Conservation (phyloP, 2,888 invertebrate species). For the Lutraria lutraria region DNA sequence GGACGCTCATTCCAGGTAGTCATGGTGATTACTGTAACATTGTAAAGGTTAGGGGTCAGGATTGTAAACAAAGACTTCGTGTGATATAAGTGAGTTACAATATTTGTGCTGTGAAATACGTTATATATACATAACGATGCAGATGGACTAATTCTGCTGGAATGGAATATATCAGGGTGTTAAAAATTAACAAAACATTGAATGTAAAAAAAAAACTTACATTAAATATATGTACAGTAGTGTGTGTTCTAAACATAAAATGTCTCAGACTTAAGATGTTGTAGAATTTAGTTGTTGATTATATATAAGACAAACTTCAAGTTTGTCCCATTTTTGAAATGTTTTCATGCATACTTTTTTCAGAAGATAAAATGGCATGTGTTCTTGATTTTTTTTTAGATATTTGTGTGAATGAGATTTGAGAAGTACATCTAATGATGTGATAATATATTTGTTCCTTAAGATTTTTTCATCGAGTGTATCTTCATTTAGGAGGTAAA, state of each 20-base stretch:
- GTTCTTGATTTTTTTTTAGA: slow-evolving; percentile 18
- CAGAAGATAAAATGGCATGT: background rate
- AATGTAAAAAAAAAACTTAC: slow-evolving; percentile 7
- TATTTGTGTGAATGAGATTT: slow-evolving; percentile 8
- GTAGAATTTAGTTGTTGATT: slow-evolving; percentile 1
- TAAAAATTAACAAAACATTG: background rate
- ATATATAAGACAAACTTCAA: background rate
- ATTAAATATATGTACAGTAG: slow-evolving; percentile 7
- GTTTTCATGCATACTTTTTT: background rate
- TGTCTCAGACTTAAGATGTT: background rate
- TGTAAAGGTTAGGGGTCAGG: background rate
- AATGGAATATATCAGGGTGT: slow-evolving; percentile 22
- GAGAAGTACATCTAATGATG: background rate
- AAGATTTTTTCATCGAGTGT: too few species aligned
- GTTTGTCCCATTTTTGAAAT: background rate
- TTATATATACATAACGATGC: background rate
- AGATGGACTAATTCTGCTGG: background rate
- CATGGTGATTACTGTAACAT: background rate
- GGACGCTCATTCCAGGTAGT: slow-evolving; percentile 81
- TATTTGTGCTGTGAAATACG: background rate
- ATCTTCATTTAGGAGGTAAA: too few species aligned
- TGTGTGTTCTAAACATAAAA: slow-evolving; percentile 22
- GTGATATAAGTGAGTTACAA: background rate
- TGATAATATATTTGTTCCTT: background rate
- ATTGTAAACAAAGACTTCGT: background rate